A percentile compares a stretch with the other conserved stretches of the same genome.
Evolutionary conservation across 1,140 invertebrate genomes (phyloP).

Genomic region (Apis florea): DNA sequence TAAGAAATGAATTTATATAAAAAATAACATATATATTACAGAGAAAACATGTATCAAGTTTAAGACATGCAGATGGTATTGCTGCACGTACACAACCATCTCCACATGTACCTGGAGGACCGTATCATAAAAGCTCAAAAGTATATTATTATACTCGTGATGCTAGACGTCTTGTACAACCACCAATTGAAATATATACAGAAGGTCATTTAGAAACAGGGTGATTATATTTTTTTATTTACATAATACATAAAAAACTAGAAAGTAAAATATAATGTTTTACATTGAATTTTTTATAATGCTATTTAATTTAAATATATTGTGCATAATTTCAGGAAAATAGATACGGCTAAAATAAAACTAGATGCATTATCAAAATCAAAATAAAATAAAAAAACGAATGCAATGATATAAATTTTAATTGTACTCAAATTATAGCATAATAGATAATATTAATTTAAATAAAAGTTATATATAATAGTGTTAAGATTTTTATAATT

Average conservation of each 20-base stretch:
- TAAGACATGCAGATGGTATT: conserved; percentile 84
- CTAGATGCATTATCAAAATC: conserved; percentile 21
- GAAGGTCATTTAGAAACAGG: conserved; percentile 40
- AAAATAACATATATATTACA: conserved; percentile 6
- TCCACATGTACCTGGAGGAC: conserved; percentile 88
- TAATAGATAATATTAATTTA: conserved; percentile 43
- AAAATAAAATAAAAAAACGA: not conserved
- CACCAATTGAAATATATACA: conserved; percentile 80
- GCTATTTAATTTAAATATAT: not conserved
- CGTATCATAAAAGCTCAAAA: conserved; percentile 85
- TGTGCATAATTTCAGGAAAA: conserved; percentile 30
- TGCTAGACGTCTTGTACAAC: conserved; percentile 86
- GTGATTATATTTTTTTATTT: conserved; percentile 36
- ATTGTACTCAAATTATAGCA: conserved; percentile 14
- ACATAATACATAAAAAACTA: too few relatives aligned
- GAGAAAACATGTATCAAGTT: not conserved
- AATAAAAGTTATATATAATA: not conserved
- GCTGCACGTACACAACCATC: conserved; percentile 87
- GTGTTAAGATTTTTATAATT: not conserved
- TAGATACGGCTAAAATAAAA: not conserved
- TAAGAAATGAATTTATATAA: not conserved
- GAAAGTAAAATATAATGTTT: not conserved
- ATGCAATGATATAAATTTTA: conserved; percentile 8
- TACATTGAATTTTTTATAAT: not conserved
- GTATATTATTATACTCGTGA: conserved; percentile 92